Evolutionary conservation across 2,888 invertebrate genomes (phyloP).

Genomic region (Spodoptera exigua): DNA sequence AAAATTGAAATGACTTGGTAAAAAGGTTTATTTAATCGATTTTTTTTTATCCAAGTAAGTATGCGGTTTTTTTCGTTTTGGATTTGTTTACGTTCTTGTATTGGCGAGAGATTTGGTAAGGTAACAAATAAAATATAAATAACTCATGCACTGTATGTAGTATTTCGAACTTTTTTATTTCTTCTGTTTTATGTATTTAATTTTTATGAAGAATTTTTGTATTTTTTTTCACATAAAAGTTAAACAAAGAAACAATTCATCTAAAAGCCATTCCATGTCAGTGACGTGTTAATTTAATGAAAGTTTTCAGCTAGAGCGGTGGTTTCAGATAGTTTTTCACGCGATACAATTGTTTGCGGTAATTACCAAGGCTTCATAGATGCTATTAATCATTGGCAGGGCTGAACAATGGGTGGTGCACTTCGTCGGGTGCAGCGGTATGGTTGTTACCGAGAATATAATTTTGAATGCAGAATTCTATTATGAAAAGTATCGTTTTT

Average conservation of each 20-base stretch:
- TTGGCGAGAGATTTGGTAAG: too few species aligned
- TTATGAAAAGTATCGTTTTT: background rate
- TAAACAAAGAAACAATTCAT: slow-evolving; percentile 40
- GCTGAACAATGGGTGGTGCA: slow-evolving; percentile 74
- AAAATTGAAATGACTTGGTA: too few species aligned
- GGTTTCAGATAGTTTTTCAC: slow-evolving; percentile 75
- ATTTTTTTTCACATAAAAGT: background rate
- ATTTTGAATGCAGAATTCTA: background rate
- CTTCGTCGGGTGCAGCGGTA: slow-evolving; percentile 46
- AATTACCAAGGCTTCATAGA: slow-evolving; percentile 81
- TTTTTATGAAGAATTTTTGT: too few species aligned
- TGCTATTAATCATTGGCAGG: slow-evolving; percentile 85
- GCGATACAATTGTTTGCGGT: slow-evolving; percentile 69
- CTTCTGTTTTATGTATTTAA: too few species aligned
- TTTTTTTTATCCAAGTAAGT: too few species aligned
- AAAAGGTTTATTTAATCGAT: too few species aligned
- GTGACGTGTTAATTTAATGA: slow-evolving; percentile 72
- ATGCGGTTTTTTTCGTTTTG: too few species aligned
- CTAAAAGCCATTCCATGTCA: slow-evolving; percentile 61
- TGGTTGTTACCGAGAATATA: slow-evolving; percentile 16
- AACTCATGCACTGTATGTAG: too few species aligned
- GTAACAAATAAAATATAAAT: too few species aligned
- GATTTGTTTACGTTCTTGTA: too few species aligned
- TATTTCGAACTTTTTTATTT: too few species aligned
- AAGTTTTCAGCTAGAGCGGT: slow-evolving; percentile 63